Conservation (phyloP, 2,797 vertebrate species). For the Halcyon chelicuti region DNA sequence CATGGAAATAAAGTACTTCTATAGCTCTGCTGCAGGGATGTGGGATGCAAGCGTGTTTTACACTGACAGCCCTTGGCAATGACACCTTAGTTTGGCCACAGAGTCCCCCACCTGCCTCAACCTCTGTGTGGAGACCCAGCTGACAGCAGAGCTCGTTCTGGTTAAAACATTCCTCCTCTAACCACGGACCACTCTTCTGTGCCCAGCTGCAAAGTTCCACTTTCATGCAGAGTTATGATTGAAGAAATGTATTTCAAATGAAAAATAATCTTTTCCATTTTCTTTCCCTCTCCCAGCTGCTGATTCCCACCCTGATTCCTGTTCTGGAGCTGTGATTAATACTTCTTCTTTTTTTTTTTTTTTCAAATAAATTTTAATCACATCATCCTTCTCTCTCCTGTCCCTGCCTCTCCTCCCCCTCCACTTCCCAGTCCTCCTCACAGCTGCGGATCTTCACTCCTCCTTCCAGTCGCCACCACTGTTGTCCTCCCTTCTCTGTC, state of each 20-base stretch:
- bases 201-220: slow-evolving; percentile 63
- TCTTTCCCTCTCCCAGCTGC: slow-evolving; percentile 72
- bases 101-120: neutral
- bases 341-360: neutral
- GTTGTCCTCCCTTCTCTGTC: neutral
- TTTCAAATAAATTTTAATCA: neutral
- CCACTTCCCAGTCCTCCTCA: neutral
- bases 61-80: neutral
- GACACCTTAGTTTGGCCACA: neutral
- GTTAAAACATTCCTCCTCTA: neutral
- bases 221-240: slow-evolving; percentile 38
- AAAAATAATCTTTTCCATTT: slow-evolving; percentile 72
- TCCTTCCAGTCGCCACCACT: slow-evolving; percentile 7
- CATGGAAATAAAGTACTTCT: neutral
- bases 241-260: slow-evolving; percentile 68
- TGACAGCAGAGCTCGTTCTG: neutral
- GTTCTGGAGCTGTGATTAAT: slow-evolving; percentile 70
- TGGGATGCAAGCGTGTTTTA: neutral
- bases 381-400: slow-evolving; percentile 63
- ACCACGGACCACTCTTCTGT: neutral
- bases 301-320: slow-evolving; percentile 69
- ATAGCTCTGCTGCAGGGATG: neutral
- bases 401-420: slow-evolving; percentile 5
- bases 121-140: neutral
- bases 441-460: slow-evolving; percentile 73